Percentiles rank a stretch among this genome's conserved stretches.
Evolutionary conservation across 2,888 invertebrate genomes (phyloP).

Genomic region (Parnassius mnemosyne): DNA sequence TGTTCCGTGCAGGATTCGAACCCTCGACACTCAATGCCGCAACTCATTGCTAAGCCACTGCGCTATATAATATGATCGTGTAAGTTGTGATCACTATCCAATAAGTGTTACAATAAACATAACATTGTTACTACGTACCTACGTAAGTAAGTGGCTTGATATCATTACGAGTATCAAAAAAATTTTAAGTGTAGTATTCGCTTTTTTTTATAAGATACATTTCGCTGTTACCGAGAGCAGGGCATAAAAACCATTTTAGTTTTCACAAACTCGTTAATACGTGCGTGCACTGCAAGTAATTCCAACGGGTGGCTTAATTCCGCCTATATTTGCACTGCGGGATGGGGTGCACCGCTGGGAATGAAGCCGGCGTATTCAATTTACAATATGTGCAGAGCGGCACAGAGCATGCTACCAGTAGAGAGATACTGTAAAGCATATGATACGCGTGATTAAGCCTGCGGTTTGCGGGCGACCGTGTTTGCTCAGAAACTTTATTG

Average conservation of each 20-base stretch:
- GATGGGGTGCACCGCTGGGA: constrained; percentile 13
- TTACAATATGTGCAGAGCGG: constrained; percentile 18
- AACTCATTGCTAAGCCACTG: too few species aligned
- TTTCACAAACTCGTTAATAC: constrained; percentile 19
- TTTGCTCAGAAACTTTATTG: constrained; percentile 10
- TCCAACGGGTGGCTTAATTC: constrained; percentile 15
- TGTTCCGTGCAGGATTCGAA: too few species aligned
- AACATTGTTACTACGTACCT: too few species aligned
- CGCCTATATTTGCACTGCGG: constrained; percentile 13
- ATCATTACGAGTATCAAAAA: too few species aligned
- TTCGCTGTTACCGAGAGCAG: not conserved
- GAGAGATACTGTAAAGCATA: constrained; percentile 16
- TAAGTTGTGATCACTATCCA: too few species aligned
- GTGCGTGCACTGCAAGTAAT: constrained; percentile 10
- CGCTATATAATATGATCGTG: too few species aligned
- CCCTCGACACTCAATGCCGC: too few species aligned
- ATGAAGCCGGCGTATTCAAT: constrained; percentile 21
- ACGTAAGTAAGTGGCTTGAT: too few species aligned
- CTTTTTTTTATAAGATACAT: not conserved
- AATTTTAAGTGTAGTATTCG: too few species aligned
- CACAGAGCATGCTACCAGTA: constrained; percentile 10
- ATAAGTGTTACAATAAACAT: too few species aligned
- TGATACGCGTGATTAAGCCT: constrained; percentile 20
- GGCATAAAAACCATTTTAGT: not conserved
- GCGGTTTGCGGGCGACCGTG: constrained; percentile 16